Conservation (phyloP, 2,113 vertebrate genomes). For the Zosterops pallidus region DNA sequence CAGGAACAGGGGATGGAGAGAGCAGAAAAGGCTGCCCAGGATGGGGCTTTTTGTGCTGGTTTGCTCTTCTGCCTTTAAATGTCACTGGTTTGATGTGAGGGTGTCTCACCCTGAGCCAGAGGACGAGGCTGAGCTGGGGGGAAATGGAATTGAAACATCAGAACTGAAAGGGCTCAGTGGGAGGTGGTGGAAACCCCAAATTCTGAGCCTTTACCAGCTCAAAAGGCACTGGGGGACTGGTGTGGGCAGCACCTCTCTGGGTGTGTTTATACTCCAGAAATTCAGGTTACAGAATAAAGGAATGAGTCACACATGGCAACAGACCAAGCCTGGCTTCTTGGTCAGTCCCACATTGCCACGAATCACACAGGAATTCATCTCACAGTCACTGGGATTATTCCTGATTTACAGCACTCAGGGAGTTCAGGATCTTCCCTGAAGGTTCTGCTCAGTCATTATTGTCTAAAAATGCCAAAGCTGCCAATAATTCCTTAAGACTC, state of each 20-base stretch:
- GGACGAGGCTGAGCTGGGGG: background rate
- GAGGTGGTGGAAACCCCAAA: slow-evolving; percentile 34
- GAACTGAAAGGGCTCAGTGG: background rate
- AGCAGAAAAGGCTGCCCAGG: background rate
- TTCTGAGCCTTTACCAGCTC: background rate
- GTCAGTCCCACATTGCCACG: background rate
- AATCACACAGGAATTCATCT: background rate
- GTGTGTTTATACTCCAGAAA: background rate
- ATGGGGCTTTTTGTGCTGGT: background rate
- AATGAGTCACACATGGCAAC: background rate
- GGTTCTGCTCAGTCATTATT: slow-evolving; percentile 12
- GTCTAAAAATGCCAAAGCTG: background rate
- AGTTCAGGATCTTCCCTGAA: background rate
- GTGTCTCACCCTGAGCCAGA: background rate
- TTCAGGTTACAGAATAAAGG: background rate
- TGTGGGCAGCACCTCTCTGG: background rate
- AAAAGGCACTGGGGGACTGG: background rate
- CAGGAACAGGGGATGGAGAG: background rate
- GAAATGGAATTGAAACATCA: background rate
- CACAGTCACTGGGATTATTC: background rate
- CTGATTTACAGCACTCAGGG: background rate
- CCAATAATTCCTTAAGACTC: background rate
- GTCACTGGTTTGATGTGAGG: background rate
- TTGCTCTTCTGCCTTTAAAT: background rate
- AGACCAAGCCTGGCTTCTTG: background rate